Evolutionary conservation across 1,140 invertebrate species (phyloP), one percentile per base, ranked within the genome.

Genomic region (Leguminivora glycinivorella): DNA sequence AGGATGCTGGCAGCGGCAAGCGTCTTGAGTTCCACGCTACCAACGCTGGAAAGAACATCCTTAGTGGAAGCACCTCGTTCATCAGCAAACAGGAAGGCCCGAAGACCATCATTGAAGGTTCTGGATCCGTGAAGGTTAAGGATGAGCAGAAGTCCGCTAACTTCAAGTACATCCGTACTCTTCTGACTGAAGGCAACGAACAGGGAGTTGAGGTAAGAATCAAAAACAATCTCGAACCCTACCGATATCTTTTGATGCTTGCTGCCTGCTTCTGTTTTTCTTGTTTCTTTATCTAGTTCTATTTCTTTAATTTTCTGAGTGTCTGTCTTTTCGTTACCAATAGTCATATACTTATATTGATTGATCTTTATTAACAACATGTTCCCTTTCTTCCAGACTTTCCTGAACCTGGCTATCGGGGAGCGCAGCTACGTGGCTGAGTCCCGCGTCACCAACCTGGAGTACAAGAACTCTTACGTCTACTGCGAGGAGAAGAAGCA

Each of bases 401-500:
- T 93, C 74, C 85, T 93, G 70, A 93, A 93, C 72, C 82, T 92
- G 19, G 88, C 84, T 4, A 76, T 94, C 14, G 93, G 93, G 1
- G 91, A 92, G 25, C 85, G 91, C 43, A 93, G 90, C 75, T 88
- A 93, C 58, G 93, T 95, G 19, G 93, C 93, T 0, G 95, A 95
- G 74, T 83, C 94, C 1, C 95, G 95, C 72, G 78, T 95, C 6
- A 95, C 95, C 26, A 95, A 95, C 80, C 93, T 95, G 70, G 94
- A 95, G 72, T 93, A 95, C 72, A 94, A 95, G 75, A 90, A 93
- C 4, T 94, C 94, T 31, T 93, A 94, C 56, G 94, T 95, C 4
- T 95, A 95, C 82, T 96, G 95, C 81, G 95, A 96, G 70, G 94
- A 96, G 80, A 95, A 94, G 83, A 95, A 96, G 72, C 94, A 96